phyloP scores from a whole-genome alignment of 2,888 invertebrate genomes.

The Scaptomyza caliginosa region DNA sequence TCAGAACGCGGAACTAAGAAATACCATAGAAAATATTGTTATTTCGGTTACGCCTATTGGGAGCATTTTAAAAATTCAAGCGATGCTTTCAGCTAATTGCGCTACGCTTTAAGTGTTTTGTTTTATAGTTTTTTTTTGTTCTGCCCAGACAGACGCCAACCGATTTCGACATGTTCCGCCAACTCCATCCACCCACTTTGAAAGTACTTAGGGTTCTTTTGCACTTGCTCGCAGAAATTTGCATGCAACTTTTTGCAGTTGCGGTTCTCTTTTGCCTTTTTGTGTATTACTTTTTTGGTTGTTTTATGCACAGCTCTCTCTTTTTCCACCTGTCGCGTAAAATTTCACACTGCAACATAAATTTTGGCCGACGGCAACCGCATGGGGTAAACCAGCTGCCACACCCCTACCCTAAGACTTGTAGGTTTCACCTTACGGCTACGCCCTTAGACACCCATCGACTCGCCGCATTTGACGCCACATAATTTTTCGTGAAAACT shows the following conservation, averaged over 20 bases:
- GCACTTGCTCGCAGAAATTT: conserved; percentile 40
- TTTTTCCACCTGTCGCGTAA: conserved; percentile 78
- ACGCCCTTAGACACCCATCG: conserved; percentile 31
- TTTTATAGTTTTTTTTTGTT: neutral
- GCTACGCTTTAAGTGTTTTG: neutral
- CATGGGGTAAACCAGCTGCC: conserved; percentile 61
- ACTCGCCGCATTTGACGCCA: conserved; percentile 78
- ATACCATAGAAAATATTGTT: conserved; percentile 3
- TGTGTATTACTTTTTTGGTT: neutral
- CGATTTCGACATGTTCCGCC: neutral
- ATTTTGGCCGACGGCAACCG: conserved; percentile 72
- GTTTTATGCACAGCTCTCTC: conserved; percentile 24
- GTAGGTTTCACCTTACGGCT: neutral
- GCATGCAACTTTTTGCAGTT: conserved; percentile 61
- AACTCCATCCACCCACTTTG: neutral
- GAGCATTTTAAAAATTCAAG: conserved; percentile 35
- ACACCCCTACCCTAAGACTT: conserved; percentile 14
- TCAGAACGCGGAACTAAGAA: neutral
- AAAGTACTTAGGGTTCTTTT: conserved; percentile 6
- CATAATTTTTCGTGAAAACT: conserved; percentile 73
- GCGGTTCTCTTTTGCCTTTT: neutral
- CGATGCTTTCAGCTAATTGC: conserved; percentile 40
- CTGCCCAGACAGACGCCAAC: conserved; percentile 15
- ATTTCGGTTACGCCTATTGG: conserved; percentile 27
- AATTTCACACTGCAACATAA: conserved; percentile 78